These are phyloP conservation scores for Norana najaformis DNA, from an alignment of 2,888 invertebrate species.

Conservation along the genomic window DNA sequence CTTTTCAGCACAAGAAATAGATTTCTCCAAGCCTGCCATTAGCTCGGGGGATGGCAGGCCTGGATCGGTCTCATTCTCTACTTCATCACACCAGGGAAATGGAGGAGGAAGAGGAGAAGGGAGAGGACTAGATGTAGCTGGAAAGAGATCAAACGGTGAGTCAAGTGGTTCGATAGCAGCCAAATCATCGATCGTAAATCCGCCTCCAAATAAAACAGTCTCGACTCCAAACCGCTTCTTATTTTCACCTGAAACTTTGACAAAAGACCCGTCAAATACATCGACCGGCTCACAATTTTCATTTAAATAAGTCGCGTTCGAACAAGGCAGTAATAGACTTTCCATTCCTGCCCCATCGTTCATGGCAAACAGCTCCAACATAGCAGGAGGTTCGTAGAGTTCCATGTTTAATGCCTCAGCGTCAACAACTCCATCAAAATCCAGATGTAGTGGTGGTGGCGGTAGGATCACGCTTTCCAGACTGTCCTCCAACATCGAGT, in stretches of 20 bases:
- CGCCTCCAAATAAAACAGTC: background rate
- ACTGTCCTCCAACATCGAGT: background rate
- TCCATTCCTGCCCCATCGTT: background rate
- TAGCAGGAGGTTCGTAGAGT: background rate
- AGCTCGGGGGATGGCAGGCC: background rate
- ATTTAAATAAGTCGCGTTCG: too few relatives aligned
- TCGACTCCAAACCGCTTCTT: background rate
- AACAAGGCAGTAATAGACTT: background rate
- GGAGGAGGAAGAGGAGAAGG: constrained; percentile 20
- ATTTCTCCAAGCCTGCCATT: background rate
- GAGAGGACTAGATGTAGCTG: background rate
- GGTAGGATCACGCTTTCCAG: background rate
- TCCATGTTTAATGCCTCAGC: background rate
- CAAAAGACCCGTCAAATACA: background rate
- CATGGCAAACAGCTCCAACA: background rate
- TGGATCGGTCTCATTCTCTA: background rate
- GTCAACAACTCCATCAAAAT: background rate
- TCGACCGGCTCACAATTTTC: background rate
- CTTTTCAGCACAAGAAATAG: background rate
- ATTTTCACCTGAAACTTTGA: background rate
- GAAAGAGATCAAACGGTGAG: background rate
- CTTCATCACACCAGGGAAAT: background rate
- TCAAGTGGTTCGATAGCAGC: background rate
- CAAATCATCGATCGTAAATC: background rate
- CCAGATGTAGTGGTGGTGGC: background rate